phyloP scores from a whole-genome alignment of 2,888 invertebrate species.

The Trichogramma dendrolimi region DNA sequence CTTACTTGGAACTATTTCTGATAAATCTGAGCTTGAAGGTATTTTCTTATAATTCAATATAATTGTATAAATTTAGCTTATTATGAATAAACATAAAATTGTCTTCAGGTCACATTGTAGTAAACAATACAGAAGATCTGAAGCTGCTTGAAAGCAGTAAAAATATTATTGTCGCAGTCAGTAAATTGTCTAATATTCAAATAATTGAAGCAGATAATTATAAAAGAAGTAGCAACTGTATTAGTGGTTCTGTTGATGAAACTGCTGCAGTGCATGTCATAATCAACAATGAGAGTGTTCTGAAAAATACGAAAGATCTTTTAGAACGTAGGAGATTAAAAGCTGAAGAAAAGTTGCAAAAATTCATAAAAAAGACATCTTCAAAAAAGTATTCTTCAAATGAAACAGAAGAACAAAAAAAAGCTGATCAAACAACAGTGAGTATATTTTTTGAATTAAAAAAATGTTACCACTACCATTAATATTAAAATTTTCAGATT shows the following conservation, averaged over 20 bases:
- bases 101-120: slow-evolving; percentile 40
- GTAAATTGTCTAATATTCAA: slow-evolving; percentile 36
- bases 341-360: slow-evolving; percentile 35
- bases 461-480: not conserved
- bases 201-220: slow-evolving; percentile 33
- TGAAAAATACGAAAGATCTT: slow-evolving; percentile 30
- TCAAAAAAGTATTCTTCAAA: slow-evolving; percentile 15
- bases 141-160: slow-evolving; percentile 36
- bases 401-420: slow-evolving; percentile 26
- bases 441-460: slow-evolving; percentile 1
- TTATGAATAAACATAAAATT: slow-evolving; percentile 1
- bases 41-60: slow-evolving; percentile 14
- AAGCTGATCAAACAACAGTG: slow-evolving; percentile 27
- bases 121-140: slow-evolving; percentile 29
- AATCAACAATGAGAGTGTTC: slow-evolving; percentile 25
- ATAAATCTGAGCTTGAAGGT: slow-evolving; percentile 43
- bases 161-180: slow-evolving; percentile 40
- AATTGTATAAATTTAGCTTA: not conserved
- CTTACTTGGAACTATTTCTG: slow-evolving; percentile 48
- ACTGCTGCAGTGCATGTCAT: slow-evolving; percentile 37
- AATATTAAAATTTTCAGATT: slow-evolving; percentile 26
- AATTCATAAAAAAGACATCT: slow-evolving; percentile 29
- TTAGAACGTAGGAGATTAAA: slow-evolving; percentile 34
- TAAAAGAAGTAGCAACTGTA: slow-evolving; percentile 25
- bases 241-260: slow-evolving; percentile 31